These are phyloP conservation scores for Rhingia campestris DNA, from an alignment of 2,888 invertebrate genomes.

Conservation along the genomic window DNA sequence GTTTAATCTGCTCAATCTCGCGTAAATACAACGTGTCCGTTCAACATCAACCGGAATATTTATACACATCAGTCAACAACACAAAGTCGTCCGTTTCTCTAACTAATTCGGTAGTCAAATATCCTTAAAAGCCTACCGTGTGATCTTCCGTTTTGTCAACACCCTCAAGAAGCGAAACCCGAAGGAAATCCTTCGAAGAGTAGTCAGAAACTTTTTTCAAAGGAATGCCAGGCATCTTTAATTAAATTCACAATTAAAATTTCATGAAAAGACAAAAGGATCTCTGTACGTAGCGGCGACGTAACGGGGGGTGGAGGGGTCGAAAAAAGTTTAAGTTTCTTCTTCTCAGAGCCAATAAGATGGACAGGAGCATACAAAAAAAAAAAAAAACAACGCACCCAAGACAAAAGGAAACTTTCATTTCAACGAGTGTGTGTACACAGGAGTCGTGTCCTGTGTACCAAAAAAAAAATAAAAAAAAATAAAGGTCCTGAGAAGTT, in stretches of 20 bases:
- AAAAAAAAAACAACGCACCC: slow-evolving; percentile 42
- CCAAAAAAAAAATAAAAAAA: slow-evolving; percentile 46
- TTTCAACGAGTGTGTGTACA: slow-evolving; percentile 18
- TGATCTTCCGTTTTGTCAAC: slow-evolving; percentile 68
- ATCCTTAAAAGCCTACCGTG: slow-evolving; percentile 50
- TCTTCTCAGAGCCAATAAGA: slow-evolving; percentile 54
- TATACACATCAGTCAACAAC: slow-evolving; percentile 61
- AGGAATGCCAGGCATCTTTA: slow-evolving; percentile 79
- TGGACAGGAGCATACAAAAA: slow-evolving; percentile 48
- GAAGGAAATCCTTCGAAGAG: slow-evolving; percentile 40
- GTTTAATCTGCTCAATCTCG: slow-evolving; percentile 76
- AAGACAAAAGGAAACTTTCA: slow-evolving; percentile 52
- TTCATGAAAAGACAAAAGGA: slow-evolving; percentile 76
- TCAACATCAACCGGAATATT: slow-evolving; percentile 66
- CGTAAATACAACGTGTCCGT: slow-evolving; percentile 77
- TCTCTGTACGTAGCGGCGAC: slow-evolving; percentile 7
- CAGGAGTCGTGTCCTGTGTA: slow-evolving; percentile 62
- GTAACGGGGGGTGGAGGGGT: slow-evolving; percentile 3
- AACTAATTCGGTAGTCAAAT: slow-evolving; percentile 58
- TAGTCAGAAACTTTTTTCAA: slow-evolving; percentile 76
- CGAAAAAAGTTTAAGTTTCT: slow-evolving; percentile 55
- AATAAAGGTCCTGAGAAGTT: slow-evolving; percentile 55
- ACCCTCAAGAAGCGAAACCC: slow-evolving; percentile 17
- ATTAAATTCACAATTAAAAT: slow-evolving; percentile 80
- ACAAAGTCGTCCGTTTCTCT: not conserved